Base-by-base conservation (phyloP, 2,113 vertebrate species). In the Oreochromis tanganicae region DNA sequence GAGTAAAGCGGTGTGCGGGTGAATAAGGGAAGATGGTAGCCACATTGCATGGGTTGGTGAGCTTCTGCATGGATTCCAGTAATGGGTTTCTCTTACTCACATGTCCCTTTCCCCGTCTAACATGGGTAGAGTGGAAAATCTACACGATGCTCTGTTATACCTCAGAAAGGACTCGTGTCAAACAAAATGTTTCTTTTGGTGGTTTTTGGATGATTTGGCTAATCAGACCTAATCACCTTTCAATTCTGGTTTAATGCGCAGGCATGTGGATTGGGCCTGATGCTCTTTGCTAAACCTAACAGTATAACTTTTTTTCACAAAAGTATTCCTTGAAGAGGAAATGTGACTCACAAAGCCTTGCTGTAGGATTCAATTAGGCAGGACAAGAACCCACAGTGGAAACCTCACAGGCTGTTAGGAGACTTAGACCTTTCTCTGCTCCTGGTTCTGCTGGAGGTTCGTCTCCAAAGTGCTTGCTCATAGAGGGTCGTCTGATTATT, bases 41-140 rank as follows among this genome's bases (percentile, higher is more conserved):
- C 50, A 55, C 80, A 63, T 61, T 32, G 17, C 83, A 68, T 55
- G 73, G 80, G 29, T 55, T 61, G 57, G n/a, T 38, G 71, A 48
- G 85, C 75, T 41, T 41, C 84, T 78, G 55, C 27, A 43, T 71
- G 36, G 19, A 32, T 81, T 87, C 36, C 54, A 59, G 59, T 80
- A 63, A 83, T 79, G 46, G 66, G 73, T 87, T 90, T 94, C 66
- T 86, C 82, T 87, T 38, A 84, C 87, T 90, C 90, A 87, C 36
- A 78, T 86, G 87, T 86, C 86, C 89, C 87, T 63, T 54, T 81
- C 27, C 85, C 81, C 38, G 10, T 84, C 80, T 21, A 12, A 71
- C 79, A 13, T 57, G 54, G 80, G 4, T 5, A 24, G 63, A 56
- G 73, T 52, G 46, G 79, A 78, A 29, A 52, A 29, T 78, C 17